Conservation (phyloP, 2,888 invertebrate genomes). For the Subacronicta megacephala region DNA sequence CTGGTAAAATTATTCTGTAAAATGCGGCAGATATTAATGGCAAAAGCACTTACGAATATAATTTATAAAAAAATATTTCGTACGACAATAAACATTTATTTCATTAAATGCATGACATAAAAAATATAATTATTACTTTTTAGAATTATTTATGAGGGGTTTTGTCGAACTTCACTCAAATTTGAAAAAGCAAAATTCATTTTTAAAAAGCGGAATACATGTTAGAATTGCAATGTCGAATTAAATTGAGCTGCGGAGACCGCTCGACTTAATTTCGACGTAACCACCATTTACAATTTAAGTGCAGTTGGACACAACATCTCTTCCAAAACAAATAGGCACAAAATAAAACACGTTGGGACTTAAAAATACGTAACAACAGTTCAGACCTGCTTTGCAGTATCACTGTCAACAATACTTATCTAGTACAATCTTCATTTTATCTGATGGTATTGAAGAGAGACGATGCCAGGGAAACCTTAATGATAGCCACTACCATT, state of each 20-base stretch:
- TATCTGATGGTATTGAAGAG: conserved; percentile 89
- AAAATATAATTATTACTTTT: conserved; percentile 38
- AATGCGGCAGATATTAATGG: conserved; percentile 48
- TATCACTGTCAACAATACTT: conserved; percentile 87
- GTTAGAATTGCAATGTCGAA: conserved; percentile 68
- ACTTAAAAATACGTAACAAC: conserved; percentile 88
- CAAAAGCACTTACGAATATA: conserved; percentile 59
- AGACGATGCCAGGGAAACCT: conserved; percentile 86
- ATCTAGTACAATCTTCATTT: conserved; percentile 79
- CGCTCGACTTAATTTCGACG: conserved; percentile 65
- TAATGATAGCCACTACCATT: conserved; percentile 88
- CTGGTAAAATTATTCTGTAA: conserved; percentile 51
- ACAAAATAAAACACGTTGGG: conserved; percentile 75
- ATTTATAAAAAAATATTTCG: conserved; percentile 50
- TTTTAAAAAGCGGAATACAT: conserved; percentile 69
- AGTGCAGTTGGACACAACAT: conserved; percentile 90
- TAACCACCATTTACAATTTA: conserved; percentile 87
- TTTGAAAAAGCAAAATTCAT: conserved; percentile 78
- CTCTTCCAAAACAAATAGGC: conserved; percentile 68
- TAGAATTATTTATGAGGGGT: conserved; percentile 65
- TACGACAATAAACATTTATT: conserved; percentile 38
- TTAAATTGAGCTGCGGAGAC: conserved; percentile 62
- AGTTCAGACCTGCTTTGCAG: conserved; percentile 88
- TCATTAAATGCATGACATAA: conserved; percentile 51
- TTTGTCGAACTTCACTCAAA: conserved; percentile 89